A percentile compares a stretch with the other conserved stretches of the same genome.
Evolutionary conservation across 2,797 vertebrate species (phyloP).

Genomic region (Threskiornis aethiopicus): DNA sequence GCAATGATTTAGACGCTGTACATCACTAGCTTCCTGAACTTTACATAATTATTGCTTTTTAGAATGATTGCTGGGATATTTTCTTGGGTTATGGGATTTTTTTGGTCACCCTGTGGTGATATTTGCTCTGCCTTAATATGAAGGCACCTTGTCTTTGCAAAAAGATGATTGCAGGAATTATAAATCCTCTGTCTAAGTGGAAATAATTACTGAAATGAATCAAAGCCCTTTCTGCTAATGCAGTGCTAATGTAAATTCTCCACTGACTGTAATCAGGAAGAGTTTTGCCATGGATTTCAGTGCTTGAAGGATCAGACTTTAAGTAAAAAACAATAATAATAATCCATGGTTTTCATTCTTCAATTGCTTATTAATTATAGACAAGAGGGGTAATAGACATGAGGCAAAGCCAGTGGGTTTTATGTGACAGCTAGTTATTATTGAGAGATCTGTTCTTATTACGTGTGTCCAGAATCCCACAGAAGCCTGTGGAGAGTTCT

Average conservation of each 20-base stretch:
- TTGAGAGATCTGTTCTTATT: background rate
- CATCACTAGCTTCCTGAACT: background rate
- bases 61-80: background rate
- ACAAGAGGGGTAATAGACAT: background rate
- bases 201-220: background rate
- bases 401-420: background rate
- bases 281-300: background rate
- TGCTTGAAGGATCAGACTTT: background rate
- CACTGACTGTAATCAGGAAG: background rate
- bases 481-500: background rate
- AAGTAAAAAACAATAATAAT: background rate
- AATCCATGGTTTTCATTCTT: background rate
- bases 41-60: background rate
- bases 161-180: background rate
- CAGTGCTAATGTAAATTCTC: background rate
- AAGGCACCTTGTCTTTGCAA: background rate
- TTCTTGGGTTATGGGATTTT: background rate
- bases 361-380: background rate
- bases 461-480: background rate
- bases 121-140: background rate
- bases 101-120: background rate
- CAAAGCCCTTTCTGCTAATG: background rate
- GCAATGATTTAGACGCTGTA: background rate
- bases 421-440: background rate
- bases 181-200: background rate